phyloP scores from a whole-genome alignment of 2,888 invertebrate genomes.

The Hymenopus coronatus region DNA sequence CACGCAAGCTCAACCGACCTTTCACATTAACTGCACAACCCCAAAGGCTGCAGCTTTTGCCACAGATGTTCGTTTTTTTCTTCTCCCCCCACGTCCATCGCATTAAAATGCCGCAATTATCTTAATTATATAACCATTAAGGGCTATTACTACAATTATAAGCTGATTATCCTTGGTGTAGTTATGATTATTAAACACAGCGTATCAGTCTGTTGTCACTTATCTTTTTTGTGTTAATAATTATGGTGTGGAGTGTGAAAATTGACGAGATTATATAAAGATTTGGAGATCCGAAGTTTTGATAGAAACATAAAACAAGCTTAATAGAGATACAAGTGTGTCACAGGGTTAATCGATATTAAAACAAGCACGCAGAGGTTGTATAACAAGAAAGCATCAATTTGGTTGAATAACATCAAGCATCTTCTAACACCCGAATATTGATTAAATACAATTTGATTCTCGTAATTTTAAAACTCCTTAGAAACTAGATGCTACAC shows the following conservation, averaged over 20 bases:
- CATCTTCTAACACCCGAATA: neutral
- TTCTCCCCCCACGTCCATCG: neutral
- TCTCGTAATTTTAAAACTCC: too few relatives aligned
- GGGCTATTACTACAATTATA: neutral
- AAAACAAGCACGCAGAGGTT: neutral
- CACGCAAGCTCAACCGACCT: neutral
- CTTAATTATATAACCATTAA: neutral
- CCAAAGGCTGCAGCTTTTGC: neutral
- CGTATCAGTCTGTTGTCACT: neutral
- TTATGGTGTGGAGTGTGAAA: neutral
- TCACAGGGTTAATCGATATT: neutral
- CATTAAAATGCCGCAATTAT: neutral
- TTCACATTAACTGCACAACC: neutral
- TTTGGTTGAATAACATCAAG: neutral
- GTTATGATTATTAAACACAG: neutral
- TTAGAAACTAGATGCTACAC: too few relatives aligned
- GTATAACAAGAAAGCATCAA: too few relatives aligned
- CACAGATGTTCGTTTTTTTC: neutral
- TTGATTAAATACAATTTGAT: neutral
- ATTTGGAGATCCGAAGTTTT: neutral
- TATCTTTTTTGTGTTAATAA: neutral
- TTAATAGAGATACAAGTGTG: neutral
- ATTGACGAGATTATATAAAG: neutral
- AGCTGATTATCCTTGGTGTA: neutral
- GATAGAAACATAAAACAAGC: neutral